Conservation (phyloP, 2,797 vertebrate species). For the Picus viridis region DNA sequence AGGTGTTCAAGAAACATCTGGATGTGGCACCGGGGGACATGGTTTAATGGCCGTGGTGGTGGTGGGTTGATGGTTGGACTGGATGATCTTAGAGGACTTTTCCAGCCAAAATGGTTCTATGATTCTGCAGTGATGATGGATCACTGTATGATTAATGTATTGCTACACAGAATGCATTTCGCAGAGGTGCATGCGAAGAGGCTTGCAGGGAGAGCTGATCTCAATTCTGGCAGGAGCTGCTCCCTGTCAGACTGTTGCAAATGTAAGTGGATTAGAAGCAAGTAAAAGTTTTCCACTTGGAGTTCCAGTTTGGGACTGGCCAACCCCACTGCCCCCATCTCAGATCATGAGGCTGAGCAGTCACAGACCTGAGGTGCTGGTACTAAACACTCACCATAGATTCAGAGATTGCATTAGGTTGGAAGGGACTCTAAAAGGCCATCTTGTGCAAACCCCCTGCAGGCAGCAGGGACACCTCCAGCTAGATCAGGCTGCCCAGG, state of each 20-base stretch:
- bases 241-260: neutral
- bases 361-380: neutral
- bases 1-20: too few species aligned
- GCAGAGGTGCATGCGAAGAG: neutral
- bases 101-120: too few species aligned
- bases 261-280: neutral
- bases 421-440: too few species aligned
- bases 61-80: too few species aligned
- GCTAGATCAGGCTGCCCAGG: too few species aligned
- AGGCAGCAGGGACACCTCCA: too few species aligned
- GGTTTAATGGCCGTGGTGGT: too few species aligned
- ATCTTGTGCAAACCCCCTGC: too few species aligned
- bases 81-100: too few species aligned
- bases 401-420: too few species aligned
- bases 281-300: neutral
- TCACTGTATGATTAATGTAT: neutral
- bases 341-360: neutral
- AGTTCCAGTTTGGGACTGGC: neutral
- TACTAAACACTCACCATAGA: too few species aligned
- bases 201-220: neutral
- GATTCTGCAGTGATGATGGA: neutral
- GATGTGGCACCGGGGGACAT: too few species aligned
- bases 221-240: neutral
- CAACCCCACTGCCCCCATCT: neutral
- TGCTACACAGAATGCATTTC: neutral